These are phyloP conservation scores for Globia sparganii DNA, from an alignment of 2,888 invertebrate genomes.

Conservation along the genomic window DNA sequence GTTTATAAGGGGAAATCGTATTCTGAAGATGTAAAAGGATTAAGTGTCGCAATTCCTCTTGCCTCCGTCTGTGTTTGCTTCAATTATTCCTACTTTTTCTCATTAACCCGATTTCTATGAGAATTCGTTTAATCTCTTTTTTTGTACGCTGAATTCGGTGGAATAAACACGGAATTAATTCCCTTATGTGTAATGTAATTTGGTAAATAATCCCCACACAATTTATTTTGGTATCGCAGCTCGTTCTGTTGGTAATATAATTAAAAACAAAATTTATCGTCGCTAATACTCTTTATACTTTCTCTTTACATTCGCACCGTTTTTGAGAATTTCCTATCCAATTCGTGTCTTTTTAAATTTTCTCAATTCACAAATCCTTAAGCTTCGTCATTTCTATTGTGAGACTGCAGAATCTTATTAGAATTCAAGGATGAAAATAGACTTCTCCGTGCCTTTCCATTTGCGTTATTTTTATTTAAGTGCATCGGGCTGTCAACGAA, in stretches of 20 bases:
- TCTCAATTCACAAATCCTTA: neutral
- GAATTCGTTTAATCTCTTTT: slow-evolving; percentile 61
- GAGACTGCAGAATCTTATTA: slow-evolving; percentile 23
- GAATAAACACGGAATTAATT: slow-evolving; percentile 54
- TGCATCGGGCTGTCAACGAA: slow-evolving; percentile 34
- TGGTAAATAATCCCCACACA: slow-evolving; percentile 39
- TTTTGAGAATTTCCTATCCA: neutral
- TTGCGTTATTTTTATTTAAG: slow-evolving; percentile 35
- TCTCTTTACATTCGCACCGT: neutral
- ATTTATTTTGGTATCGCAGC: slow-evolving; percentile 34
- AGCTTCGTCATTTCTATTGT: neutral
- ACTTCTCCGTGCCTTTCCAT: slow-evolving; percentile 10
- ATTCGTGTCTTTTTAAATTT: neutral
- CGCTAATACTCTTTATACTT: neutral
- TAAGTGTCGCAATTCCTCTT: slow-evolving; percentile 46
- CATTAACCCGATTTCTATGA: slow-evolving; percentile 62
- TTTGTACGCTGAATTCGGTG: slow-evolving; percentile 42
- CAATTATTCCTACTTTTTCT: slow-evolving; percentile 66
- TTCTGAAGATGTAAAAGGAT: slow-evolving; percentile 67
- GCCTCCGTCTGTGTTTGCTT: slow-evolving; percentile 57
- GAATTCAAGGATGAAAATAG: slow-evolving; percentile 19
- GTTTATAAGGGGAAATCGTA: slow-evolving; percentile 64
- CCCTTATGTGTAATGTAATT: slow-evolving; percentile 58
- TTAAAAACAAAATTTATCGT: slow-evolving; percentile 30
- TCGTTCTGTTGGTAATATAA: slow-evolving; percentile 23